Percentiles rank a stretch among this genome's conserved stretches.
phyloP scores from a whole-genome alignment of 2,888 invertebrate species.

The Zele albiditarsus region DNA sequence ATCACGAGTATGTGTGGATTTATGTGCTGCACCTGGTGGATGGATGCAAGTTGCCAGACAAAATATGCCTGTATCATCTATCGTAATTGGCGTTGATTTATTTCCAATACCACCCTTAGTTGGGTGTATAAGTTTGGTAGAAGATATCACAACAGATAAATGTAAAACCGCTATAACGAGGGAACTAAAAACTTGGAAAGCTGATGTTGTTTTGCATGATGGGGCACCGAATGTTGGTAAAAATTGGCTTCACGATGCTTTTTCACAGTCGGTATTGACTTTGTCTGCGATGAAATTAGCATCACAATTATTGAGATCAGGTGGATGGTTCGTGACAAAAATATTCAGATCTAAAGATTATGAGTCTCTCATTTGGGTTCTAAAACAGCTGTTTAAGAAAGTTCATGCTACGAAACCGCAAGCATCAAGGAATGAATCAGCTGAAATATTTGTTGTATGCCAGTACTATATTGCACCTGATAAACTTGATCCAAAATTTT shows the following conservation, averaged over 20 bases:
- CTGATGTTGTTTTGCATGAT: constrained; percentile 96
- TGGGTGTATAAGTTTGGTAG: constrained; percentile 90
- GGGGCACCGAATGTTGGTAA: constrained; percentile 98
- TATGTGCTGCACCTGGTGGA: constrained; percentile 99
- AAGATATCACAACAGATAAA: constrained; percentile 98
- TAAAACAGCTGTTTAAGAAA: constrained; percentile 96
- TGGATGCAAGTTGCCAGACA: constrained; percentile 99
- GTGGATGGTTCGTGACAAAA: constrained; percentile 99
- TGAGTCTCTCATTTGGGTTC: constrained; percentile 93
- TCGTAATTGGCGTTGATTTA: constrained; percentile 96
- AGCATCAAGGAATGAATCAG: constrained; percentile 98
- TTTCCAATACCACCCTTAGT: constrained; percentile 93
- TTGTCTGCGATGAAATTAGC: constrained; percentile 95
- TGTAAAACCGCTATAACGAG: constrained; percentile 86
- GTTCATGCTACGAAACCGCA: constrained; percentile 99
- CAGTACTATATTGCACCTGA: constrained; percentile 94
- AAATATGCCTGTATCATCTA: constrained; percentile 96
- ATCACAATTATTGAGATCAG: constrained; percentile 88
- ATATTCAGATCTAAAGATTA: constrained; percentile 99
- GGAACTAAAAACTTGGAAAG: constrained; percentile 96
- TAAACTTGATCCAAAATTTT: constrained; percentile 91
- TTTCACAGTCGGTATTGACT: constrained; percentile 92
- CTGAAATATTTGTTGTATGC: constrained; percentile 99
- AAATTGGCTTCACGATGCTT: constrained; percentile 98
- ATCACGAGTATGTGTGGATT: constrained; percentile 95